Evolutionary conservation across 2,888 invertebrate species (phyloP), one percentile per base, ranked within the genome.

Genomic region (Caenorhabditis japonica): DNA sequence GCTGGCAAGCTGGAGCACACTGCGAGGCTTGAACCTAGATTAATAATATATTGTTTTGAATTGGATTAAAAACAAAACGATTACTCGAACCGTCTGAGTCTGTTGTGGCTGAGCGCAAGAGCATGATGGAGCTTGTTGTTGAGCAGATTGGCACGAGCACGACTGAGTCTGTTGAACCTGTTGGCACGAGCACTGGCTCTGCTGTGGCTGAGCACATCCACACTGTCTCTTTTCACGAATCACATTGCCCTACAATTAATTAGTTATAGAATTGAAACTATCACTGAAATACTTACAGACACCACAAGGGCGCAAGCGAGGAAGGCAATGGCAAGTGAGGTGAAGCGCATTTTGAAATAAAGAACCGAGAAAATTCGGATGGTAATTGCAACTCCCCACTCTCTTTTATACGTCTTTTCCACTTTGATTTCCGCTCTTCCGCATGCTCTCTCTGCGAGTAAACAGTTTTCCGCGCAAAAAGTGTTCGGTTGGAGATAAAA

Each of bases 131-230:
- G 36, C 12, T 21, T 43, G 58, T 46, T 47, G 47, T 47, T 47
- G 47, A n/a, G 56, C 58, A 25, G 68, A 55, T 52, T 75, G 75
- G 51, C 75, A 75, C 30, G 62, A 62, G 46, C 75, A 75, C 33
- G 70, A 53, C 21, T 56, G 51, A n/a, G 60, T 41, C 39, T 47
- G 60, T 10, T 30, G 30, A 10, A 30, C 30, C 30, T 30, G 30
- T 10, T 30, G 30, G 30, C 30, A 30, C 30, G 30, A 30, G 30
- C 30, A 30, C 30, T 30, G 30, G 30, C 30, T 30, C 30, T 30
- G 30, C 30, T 30, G 30, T 30, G 30, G 30, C 30, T 30, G 30
- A 30, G 30, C 30, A 30, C 30, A 30, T 30, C 30, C 30, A 30
- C 30, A 30, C 30, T 30, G 30, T 30, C 30, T 30, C 30, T 30